These are phyloP conservation scores for Discoglossus pictus DNA, from an alignment of 2,797 vertebrate species.

Conservation along the genomic window DNA sequence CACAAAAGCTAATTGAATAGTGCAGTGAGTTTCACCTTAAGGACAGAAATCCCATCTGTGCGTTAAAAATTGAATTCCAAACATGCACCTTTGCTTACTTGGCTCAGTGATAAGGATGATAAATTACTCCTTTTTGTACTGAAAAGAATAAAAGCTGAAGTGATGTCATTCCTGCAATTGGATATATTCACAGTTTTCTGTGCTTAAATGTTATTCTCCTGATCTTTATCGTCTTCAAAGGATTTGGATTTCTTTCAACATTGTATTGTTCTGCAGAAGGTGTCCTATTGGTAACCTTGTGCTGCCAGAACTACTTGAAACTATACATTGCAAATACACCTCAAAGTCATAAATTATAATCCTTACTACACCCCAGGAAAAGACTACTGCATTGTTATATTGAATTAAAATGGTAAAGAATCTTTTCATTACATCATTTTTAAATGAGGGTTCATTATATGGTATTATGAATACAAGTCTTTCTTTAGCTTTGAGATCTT, in stretches of 20 bases:
- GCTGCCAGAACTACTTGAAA: slow-evolving; percentile 25
- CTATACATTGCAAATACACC: slow-evolving; percentile 17
- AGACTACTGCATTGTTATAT: background rate
- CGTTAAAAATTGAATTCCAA: slow-evolving; percentile 28
- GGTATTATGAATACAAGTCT: background rate
- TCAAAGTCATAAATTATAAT: slow-evolving; percentile 29
- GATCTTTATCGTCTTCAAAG: slow-evolving; percentile 43
- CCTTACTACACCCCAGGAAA: background rate
- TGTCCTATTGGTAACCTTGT: slow-evolving; percentile 45
- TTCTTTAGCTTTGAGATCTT: background rate
- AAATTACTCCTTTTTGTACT: slow-evolving; percentile 49
- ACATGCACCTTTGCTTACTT: slow-evolving; percentile 36
- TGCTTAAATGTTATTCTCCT: slow-evolving; percentile 42
- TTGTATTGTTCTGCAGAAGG: slow-evolving; percentile 35
- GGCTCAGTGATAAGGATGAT: slow-evolving; percentile 54
- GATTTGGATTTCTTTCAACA: slow-evolving; percentile 44
- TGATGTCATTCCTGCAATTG: slow-evolving; percentile 21
- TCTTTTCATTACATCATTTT: too few species aligned
- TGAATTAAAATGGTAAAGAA: background rate
- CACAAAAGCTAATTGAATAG: slow-evolving; percentile 44
- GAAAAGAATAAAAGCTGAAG: slow-evolving; percentile 50
- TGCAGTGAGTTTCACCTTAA: slow-evolving; percentile 45
- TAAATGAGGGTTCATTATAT: background rate
- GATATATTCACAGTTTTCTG: slow-evolving; percentile 23
- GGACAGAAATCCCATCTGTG: slow-evolving; percentile 50